Conservation (phyloP, 2,113 vertebrate species). For the Fregetta grallaria region DNA sequence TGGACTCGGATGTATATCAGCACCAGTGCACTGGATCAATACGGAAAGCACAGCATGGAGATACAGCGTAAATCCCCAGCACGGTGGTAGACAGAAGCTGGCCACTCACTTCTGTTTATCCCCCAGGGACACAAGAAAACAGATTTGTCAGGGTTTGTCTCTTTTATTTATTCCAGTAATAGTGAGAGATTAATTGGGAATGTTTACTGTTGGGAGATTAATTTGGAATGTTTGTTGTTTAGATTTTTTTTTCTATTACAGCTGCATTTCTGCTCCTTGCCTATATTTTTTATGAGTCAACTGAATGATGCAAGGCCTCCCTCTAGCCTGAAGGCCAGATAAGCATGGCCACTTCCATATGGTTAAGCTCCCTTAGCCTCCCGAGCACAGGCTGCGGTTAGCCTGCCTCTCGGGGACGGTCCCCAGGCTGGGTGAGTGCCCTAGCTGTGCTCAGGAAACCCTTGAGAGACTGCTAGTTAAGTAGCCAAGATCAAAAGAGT, state of each 20-base stretch:
- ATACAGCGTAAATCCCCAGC: background rate
- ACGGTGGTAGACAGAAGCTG: background rate
- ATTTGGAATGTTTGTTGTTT: background rate
- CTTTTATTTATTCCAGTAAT: slow-evolving; percentile 30
- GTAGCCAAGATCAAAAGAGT: background rate
- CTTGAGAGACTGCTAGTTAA: background rate
- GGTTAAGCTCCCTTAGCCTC: background rate
- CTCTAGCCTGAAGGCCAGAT: background rate
- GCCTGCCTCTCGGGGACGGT: background rate
- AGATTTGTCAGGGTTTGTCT: slow-evolving; percentile 44
- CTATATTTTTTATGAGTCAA: background rate
- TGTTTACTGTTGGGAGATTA: background rate
- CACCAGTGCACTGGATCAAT: background rate
- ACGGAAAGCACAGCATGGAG: background rate
- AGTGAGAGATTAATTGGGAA: slow-evolving; percentile 32
- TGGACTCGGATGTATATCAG: background rate
- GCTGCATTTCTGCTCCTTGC: background rate
- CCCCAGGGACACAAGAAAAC: background rate
- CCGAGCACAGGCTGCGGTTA: background rate
- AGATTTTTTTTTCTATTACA: background rate
- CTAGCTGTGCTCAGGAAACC: background rate
- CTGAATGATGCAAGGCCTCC: background rate
- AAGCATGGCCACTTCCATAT: background rate
- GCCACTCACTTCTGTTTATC: slow-evolving; percentile 22
- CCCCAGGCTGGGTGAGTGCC: background rate